Conservation (phyloP, 2,888 invertebrate genomes). For the Octodonta nipae region DNA sequence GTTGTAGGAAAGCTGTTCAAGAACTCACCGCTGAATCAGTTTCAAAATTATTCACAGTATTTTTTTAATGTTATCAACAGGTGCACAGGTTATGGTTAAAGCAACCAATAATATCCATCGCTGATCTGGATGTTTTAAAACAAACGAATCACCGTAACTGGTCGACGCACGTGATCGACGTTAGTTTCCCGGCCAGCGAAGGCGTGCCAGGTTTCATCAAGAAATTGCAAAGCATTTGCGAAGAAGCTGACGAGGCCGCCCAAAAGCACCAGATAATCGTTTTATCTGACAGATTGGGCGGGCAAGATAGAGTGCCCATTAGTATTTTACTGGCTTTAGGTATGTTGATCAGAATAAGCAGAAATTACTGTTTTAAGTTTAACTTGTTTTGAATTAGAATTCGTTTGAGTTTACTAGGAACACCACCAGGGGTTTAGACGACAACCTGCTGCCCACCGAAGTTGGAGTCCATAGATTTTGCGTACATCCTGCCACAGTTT, state of each 20-base stretch:
- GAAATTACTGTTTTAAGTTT: too few species aligned
- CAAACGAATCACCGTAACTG: slow-evolving; percentile 73
- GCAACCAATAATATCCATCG: slow-evolving; percentile 86
- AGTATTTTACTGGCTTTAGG: slow-evolving; percentile 73
- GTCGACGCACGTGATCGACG: slow-evolving; percentile 70
- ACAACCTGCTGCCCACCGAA: too few species aligned
- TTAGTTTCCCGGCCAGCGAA: slow-evolving; percentile 66
- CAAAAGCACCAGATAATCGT: slow-evolving; percentile 64
- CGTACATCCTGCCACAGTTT: too few species aligned
- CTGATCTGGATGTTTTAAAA: slow-evolving; percentile 79
- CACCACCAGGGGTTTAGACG: too few species aligned
- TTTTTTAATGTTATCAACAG: slow-evolving; percentile 8
- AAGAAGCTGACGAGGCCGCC: slow-evolving; percentile 63
- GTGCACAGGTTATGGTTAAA: slow-evolving; percentile 76
- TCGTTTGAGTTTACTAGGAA: too few species aligned
- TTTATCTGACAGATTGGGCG: slow-evolving; percentile 64
- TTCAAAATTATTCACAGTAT: too few species aligned
- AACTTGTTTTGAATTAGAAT: too few species aligned
- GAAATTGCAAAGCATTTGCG: slow-evolving; percentile 66
- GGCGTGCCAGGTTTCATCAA: slow-evolving; percentile 53
- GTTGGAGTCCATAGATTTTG: too few species aligned
- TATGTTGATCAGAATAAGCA: too few species aligned
- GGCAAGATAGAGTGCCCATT: slow-evolving; percentile 53
- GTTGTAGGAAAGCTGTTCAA: too few species aligned
- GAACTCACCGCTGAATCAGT: too few species aligned